Evolutionary conservation across 2,113 vertebrate species (phyloP), one percentile per base, ranked within the genome.

Genomic region (Deroptyus accipitrinus): DNA sequence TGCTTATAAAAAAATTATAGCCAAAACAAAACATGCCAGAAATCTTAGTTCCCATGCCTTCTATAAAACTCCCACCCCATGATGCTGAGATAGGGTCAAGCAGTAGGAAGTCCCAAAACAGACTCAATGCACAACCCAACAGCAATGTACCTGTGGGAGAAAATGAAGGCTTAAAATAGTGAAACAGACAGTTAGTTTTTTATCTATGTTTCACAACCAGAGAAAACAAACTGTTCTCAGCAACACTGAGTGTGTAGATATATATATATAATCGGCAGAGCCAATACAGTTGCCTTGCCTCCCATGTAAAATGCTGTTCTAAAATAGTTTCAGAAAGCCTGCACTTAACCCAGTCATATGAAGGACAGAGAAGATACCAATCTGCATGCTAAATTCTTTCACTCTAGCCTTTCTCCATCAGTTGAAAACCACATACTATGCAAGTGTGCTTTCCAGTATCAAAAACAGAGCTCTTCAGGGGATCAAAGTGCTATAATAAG

Each of bases 1-100:
- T 87, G 52, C 41, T 77, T 51, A 73, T 31, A 75, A 85, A 82
- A 91, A 62, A 83, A 31, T 16, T 74, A 88, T 3, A 67, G 51
- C 4, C 88, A 86, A 67, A 91, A 66, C 39, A 77, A 91, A 83
- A 68, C 86, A 93, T 74, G 96, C 72, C 69, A 94, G 57, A 87
- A 96, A 81, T 46, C 86, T 91, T 49, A 92, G 84, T 64, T 33
- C 86, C 62, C 46, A 35, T 79, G 79, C 88, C 81, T 86, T 82
- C 85, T 69, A 4, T 13, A 70, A 55, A 17, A 6, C 18, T 92
- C 66, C 79, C 77, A 90, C 24, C 44, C 75, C 59, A 37, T 3
- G 25, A 83, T 44, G 80, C 63, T 94, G 86, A 81, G 31, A 33
- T 1, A 83, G 18, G 17, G 44, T 22, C 3, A 2, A 85, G n/a